Base-by-base conservation (phyloP, 2,797 vertebrate genomes). In the Chelmon rostratus region DNA sequence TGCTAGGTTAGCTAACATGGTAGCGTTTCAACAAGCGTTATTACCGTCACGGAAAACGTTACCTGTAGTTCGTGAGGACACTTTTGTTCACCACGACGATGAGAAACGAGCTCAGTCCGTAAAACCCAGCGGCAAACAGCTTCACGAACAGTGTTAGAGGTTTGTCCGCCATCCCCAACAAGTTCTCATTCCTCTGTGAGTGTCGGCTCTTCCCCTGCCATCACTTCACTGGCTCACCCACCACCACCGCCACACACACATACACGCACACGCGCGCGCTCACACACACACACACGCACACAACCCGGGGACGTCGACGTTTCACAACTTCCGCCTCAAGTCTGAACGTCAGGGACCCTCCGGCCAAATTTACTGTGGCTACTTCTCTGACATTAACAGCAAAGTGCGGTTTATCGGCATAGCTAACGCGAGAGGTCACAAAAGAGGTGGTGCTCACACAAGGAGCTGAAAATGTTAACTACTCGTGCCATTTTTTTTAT, bases 61-160 rank as follows among this genome's bases (percentile, higher is more conserved):
- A 98, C 98, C 98, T 96, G 95, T 97, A 98, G 89, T 92, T 96
- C 18, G 96, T 98, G 74, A 98, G 96, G 81, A 99, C 96, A 79
- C 97, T 98, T 90, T 99, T 99, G 92, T 99, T 99, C 83, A 99
- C 95, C 68, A 99, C 96, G 68, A 99, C 97, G 94, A 98, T 97
- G 50, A 98, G 75, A 84, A 98, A 98, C 68, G 98, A 99, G 90
- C 97, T 98, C 61, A 97, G n/a, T 21, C 97, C 97, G 89, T 99
- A 99, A 82, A 98, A 97, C 0, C 73, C 96, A 7, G 98, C 98
- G 10, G 97, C 97, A 67, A 97, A 93, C 84, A 99, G 96, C 94
- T 95, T 97, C 75, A 96, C 69, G 46, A 96, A 94, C 85, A 97
- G 84, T 15, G 97, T 94, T 86, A 95, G 91, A 86, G 96, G 94